phyloP scores from a whole-genome alignment of 2,797 vertebrate species.

The Ctenopoma kingsleyae region DNA sequence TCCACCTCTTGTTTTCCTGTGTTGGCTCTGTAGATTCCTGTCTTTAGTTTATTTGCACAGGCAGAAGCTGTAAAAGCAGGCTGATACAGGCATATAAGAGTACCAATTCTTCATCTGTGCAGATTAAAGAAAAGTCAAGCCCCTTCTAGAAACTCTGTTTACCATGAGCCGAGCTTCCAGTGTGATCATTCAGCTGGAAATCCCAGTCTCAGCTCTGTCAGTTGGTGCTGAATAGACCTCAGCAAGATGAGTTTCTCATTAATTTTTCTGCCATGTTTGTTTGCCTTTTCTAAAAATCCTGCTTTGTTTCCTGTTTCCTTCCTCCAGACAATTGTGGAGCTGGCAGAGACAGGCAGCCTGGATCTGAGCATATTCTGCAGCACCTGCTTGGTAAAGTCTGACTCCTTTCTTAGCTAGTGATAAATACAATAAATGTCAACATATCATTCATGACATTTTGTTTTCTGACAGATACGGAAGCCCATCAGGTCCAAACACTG shows the following conservation, averaged over 20 bases:
- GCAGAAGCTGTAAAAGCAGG: background rate
- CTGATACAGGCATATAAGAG: background rate
- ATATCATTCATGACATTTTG: background rate
- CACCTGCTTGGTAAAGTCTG: slow-evolving; percentile 95
- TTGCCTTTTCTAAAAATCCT: background rate
- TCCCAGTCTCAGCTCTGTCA: slow-evolving; percentile 20
- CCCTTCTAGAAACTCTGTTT: background rate
- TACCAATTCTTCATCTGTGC: background rate
- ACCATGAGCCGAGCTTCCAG: slow-evolving; percentile 2
- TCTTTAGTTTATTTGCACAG: slow-evolving; percentile 24
- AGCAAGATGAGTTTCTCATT: slow-evolving; percentile 19
- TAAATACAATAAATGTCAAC: background rate
- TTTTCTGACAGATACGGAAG: slow-evolving; percentile 92
- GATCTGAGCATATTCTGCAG: slow-evolving; percentile 99
- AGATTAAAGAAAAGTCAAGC: slow-evolving; percentile 1
- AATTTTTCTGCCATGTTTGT: slow-evolving; percentile 3
- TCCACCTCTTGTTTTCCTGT: slow-evolving; percentile 24
- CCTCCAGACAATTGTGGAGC: slow-evolving; percentile 95
- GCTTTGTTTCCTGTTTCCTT: slow-evolving; percentile 27
- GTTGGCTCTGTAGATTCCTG: background rate
- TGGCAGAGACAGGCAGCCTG: slow-evolving; percentile 97
- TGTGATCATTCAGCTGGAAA: slow-evolving; percentile 30
- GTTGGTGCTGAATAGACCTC: slow-evolving; percentile 16
- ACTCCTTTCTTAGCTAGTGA: slow-evolving; percentile 19
- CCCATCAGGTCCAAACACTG: slow-evolving; percentile 99